A percentile compares a stretch with the other conserved stretches of the same genome.
phyloP scores from a whole-genome alignment of 2,113 vertebrate species.

The Gymnobelideus leadbeateri region DNA sequence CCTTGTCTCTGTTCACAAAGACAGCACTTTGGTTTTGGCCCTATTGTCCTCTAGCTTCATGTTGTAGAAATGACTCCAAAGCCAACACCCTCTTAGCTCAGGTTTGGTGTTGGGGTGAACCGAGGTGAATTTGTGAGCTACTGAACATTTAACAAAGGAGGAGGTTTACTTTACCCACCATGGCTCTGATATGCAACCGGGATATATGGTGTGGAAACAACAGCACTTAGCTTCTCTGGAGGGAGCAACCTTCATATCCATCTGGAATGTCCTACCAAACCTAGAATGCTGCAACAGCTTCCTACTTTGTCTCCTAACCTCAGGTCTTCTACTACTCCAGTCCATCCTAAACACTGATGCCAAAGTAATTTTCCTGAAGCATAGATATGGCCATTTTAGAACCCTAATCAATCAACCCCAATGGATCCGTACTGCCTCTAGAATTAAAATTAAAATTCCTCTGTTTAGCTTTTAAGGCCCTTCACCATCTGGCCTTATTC shows the following conservation, averaged over 20 bases:
- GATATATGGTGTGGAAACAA: neutral
- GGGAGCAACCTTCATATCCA: neutral
- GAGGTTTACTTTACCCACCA: neutral
- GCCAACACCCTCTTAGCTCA: neutral
- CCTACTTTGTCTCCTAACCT: neutral
- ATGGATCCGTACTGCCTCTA: neutral
- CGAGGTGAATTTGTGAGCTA: neutral
- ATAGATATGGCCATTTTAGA: neutral
- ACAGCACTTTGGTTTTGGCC: neutral
- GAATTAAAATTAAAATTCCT: neutral
- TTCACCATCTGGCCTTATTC: neutral
- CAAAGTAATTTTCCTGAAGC: slow-evolving; percentile 2
- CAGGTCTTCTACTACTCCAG: neutral
- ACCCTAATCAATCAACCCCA: neutral
- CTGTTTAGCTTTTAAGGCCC: neutral
- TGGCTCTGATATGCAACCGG: neutral
- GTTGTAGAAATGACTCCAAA: neutral
- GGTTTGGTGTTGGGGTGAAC: neutral
- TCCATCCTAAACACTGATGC: neutral
- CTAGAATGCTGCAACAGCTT: neutral
- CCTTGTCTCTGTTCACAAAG: neutral
- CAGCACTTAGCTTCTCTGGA: neutral
- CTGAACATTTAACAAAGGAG: neutral
- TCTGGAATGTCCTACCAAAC: neutral
- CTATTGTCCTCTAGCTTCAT: neutral